Percentiles rank a stretch among this genome's conserved stretches.
phyloP scores from a whole-genome alignment of 2,113 vertebrate genomes.

The Azemiops feae region DNA sequence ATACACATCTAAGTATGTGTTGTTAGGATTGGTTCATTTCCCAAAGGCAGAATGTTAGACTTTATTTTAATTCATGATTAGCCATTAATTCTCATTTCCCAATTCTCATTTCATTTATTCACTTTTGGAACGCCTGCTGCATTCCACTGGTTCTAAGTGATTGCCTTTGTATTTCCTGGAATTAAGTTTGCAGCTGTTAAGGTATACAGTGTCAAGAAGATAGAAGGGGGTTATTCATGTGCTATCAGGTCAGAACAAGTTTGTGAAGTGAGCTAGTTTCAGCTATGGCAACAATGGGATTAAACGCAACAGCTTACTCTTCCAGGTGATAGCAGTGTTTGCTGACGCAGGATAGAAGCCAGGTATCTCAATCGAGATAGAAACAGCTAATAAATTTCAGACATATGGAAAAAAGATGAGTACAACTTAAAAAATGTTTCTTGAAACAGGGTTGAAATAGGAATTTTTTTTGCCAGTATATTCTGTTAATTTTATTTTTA shows the following conservation, averaged over 20 bases:
- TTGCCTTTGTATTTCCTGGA: not conserved
- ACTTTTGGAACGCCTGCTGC: conserved; percentile 4
- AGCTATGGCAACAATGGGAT: not conserved
- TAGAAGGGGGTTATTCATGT: not conserved
- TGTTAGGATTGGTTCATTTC: not conserved
- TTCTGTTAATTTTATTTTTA: not conserved
- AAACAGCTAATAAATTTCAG: not conserved
- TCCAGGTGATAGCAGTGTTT: not conserved
- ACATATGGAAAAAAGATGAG: not conserved
- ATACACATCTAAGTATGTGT: not conserved
- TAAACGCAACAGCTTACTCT: not conserved
- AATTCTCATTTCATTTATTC: not conserved
- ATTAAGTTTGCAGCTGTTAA: conserved; percentile 1
- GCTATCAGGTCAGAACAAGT: not conserved
- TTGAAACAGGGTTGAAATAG: not conserved
- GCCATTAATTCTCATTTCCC: conserved; percentile 9
- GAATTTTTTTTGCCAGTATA: not conserved
- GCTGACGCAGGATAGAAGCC: not conserved
- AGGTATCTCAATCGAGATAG: not conserved
- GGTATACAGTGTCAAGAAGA: not conserved
- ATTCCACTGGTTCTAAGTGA: not conserved
- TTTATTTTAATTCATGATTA: not conserved
- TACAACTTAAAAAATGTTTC: not conserved
- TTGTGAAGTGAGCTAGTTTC: not conserved
- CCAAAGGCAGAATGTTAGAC: not conserved